A percentile compares a stretch with the other conserved stretches of the same genome.
phyloP scores from a whole-genome alignment of 2,113 vertebrate genomes.

The Ictalurus furcatus region DNA sequence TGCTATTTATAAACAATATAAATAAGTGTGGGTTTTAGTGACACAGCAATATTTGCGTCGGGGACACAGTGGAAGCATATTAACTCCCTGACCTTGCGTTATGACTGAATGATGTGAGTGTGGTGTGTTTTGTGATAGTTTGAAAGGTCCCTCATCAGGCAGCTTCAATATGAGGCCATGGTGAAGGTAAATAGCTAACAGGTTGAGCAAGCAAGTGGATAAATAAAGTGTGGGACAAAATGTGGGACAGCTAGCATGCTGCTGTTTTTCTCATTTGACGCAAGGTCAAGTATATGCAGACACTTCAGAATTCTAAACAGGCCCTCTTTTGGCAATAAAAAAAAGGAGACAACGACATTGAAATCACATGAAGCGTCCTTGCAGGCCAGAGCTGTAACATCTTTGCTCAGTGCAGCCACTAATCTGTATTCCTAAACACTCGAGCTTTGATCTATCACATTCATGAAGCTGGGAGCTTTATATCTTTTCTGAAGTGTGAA shows the following conservation, averaged over 20 bases:
- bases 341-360: constrained; percentile 53
- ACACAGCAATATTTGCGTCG: constrained; percentile 44
- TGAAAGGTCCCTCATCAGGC: constrained; percentile 5
- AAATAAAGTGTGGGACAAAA: constrained; percentile 41
- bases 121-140: background rate
- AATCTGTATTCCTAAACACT: constrained; percentile 62
- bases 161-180: constrained; percentile 11
- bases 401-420: constrained; percentile 31
- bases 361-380: constrained; percentile 60
- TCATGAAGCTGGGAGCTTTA: constrained; percentile 42
- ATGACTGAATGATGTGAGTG: constrained; percentile 40
- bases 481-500: constrained; percentile 56
- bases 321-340: constrained; percentile 25
- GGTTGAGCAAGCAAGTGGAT: constrained; percentile 44
- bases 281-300: constrained; percentile 53
- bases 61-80: constrained; percentile 30
- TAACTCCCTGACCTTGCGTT: constrained; percentile 44
- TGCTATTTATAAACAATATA: constrained; percentile 47
- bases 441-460: constrained; percentile 45
- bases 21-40: constrained; percentile 39
- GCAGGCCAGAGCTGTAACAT: constrained; percentile 46
- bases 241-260: constrained; percentile 40
- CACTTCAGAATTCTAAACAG: constrained; percentile 39
- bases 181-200: constrained; percentile 38
- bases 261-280: constrained; percentile 42